A percentile compares a stretch with the other conserved stretches of the same genome.
Evolutionary conservation across 2,888 invertebrate genomes (phyloP).

Genomic region (Labia minor): DNA sequence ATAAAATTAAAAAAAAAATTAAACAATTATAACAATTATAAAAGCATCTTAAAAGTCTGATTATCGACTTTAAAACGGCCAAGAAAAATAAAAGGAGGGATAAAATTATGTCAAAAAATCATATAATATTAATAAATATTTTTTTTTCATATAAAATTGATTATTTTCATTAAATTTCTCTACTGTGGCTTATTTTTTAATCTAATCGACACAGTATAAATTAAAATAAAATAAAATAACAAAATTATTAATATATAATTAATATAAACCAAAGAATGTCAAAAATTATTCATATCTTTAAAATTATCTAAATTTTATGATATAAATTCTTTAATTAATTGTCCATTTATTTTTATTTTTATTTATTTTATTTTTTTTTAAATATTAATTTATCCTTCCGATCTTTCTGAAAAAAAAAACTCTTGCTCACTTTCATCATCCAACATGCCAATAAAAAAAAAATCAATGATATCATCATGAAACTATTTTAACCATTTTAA

Average conservation of each 20-base stretch:
- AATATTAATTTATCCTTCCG: background rate
- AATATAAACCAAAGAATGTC: no score
- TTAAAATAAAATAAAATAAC: background rate
- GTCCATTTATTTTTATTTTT: background rate
- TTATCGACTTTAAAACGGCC: background rate
- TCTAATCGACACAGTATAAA: slow-evolving; percentile 13
- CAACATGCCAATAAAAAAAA: background rate
- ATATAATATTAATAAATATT: background rate
- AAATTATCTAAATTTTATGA: no score
- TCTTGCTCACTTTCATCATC: slow-evolving; percentile 4
- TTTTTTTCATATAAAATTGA: no score
- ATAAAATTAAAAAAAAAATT: background rate
- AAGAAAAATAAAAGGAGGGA: background rate
- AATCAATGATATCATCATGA: background rate
- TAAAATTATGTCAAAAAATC: no score
- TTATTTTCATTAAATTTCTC: background rate
- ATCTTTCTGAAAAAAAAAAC: background rate
- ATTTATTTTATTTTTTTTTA: background rate
- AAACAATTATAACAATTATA: no score
- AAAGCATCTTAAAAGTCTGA: background rate
- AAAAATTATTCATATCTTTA: no score
- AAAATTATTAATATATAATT: no score
- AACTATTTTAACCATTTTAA: background rate
- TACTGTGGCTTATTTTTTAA: background rate
- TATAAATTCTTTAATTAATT: no score